Evolutionary conservation across 2,888 invertebrate genomes (phyloP).

Genomic region (Drosophila heteroneura): DNA sequence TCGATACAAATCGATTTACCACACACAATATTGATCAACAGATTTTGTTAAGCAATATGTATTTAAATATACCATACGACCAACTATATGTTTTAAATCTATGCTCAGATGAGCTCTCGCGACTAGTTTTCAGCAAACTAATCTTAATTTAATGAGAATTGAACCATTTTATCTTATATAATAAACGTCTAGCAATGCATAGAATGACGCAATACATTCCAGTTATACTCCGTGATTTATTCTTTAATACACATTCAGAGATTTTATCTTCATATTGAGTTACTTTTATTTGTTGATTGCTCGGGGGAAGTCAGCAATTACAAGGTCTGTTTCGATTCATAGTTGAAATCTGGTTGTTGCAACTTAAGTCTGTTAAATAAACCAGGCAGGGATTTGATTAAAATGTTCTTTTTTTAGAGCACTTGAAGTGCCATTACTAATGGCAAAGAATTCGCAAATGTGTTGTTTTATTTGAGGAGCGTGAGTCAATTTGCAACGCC

Average conservation of each 20-base stretch:
- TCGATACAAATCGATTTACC: background rate
- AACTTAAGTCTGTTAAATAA: background rate
- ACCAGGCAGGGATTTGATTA: background rate
- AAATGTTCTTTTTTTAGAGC: background rate
- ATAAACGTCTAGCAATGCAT: background rate
- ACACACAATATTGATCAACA: background rate
- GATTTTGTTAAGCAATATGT: background rate
- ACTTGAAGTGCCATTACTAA: background rate
- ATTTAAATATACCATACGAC: background rate
- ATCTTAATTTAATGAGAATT: no score
- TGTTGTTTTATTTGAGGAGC: background rate
- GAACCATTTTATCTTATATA: background rate
- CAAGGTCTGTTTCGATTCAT: background rate
- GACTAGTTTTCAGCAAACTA: no score
- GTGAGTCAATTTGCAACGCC: conserved; percentile 5
- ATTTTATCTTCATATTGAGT: background rate
- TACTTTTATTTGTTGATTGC: background rate
- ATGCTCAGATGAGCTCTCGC: no score
- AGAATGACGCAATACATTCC: background rate
- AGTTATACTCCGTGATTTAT: background rate
- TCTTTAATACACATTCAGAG: background rate
- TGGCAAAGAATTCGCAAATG: background rate
- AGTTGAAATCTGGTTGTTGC: background rate
- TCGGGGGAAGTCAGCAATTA: background rate
- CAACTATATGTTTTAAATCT: no score